A percentile compares a stretch with the other conserved stretches of the same genome.
Evolutionary conservation across 2,797 vertebrate species (phyloP).

Genomic region (Rhabdomys pumilio): DNA sequence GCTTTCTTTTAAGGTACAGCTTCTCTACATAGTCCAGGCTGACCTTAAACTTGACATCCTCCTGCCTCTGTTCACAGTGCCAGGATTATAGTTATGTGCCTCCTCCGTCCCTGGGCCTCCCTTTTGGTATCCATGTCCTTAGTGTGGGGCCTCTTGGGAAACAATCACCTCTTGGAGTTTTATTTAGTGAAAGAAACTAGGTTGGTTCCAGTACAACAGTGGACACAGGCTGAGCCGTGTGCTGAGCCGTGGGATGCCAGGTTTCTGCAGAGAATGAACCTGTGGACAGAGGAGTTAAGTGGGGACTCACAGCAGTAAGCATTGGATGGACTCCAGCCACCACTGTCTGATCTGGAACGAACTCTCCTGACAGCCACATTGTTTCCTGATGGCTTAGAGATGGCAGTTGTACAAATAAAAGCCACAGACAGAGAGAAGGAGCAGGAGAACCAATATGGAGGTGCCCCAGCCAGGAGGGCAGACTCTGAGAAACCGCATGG

Average conservation of each 20-base stretch:
- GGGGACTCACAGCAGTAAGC: neutral
- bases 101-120: neutral
- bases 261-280: neutral
- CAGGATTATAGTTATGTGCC: neutral
- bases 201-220: accelerated
- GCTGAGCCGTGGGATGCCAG: neutral
- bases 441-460: neutral
- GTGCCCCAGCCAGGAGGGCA: neutral
- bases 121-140: neutral
- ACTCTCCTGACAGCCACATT: neutral
- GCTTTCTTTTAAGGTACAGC: neutral
- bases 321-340: neutral
- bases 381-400: neutral
- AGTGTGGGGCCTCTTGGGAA: neutral
- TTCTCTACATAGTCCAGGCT: neutral
- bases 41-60: neutral
- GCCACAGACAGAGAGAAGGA: neutral
- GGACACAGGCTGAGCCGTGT: neutral
- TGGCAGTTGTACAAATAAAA: neutral
- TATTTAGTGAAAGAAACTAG: neutral
- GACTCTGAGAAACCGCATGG: neutral
- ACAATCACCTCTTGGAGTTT: neutral
- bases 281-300: neutral
- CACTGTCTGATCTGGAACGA: neutral
- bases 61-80: neutral